Base-by-base conservation (phyloP, 2,888 invertebrate genomes). In the Ryuthela nishihirai region DNA sequence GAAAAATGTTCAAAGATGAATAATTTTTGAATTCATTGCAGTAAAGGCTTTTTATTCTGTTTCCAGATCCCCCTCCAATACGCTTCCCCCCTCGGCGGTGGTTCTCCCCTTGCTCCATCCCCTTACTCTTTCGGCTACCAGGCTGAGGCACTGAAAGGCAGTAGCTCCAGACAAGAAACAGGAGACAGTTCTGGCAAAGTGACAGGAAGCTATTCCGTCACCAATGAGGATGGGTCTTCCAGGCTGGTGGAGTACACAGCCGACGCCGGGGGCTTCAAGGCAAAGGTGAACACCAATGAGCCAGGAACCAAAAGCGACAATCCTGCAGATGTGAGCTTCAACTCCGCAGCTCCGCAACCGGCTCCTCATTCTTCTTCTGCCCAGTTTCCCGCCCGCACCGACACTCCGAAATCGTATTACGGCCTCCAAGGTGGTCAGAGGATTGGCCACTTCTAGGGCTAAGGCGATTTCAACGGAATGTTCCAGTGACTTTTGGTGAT, bases 211-310 rank as follows among this genome's bases (percentile, higher is more conserved):
- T 64, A 64, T 48, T 43, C 47, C 3, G 52, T 60, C 17, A 18
- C 25, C 4, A 44, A 61, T 18, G 55, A 47, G 25, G 63, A 64
- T 32, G 63, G 60, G 1, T 50, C 52, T 0, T 7, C 46, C 7
- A 17, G 58, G 20, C 40, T 58, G 3, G 63, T 63, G 0, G 54
- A 63, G 3, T 63, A 63, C 41, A 17, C 50, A 9, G 59, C 63
- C 2, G 63, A 63, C 20, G 34, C 54, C 9, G 41, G 40, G 24
- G 63, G 63, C 34, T 64, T 61, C 41, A 20, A 61, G n/a, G 63
- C 63, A 15, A 52, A 47, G 9, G 61, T 64, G 15, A 52, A 64
- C 15, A 64, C 64, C 34, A 62, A 64, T 26, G 64, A 64, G 36
- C 35, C 43, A 3, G 64, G 64, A 18, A 64, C 64, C 21, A 52